phyloP scores from a whole-genome alignment of 2,888 invertebrate species.

The Heteromyza rotundicornis region DNA sequence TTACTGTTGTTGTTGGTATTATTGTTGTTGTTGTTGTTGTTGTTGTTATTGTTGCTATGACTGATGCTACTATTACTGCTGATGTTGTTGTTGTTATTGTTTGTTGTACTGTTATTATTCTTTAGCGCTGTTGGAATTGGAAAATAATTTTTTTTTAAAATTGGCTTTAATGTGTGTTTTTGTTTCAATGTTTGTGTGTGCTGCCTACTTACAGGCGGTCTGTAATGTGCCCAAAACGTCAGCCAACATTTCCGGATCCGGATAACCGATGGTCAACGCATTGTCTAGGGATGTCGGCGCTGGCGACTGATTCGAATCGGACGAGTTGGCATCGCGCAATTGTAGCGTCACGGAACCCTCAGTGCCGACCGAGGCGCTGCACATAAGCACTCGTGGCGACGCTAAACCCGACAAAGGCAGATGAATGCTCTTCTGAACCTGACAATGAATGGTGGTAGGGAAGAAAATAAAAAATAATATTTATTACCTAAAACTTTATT shows the following conservation, averaged over 20 bases:
- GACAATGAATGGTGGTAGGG: too few species aligned
- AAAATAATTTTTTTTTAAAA: neutral
- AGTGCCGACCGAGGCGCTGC: conserved; percentile 63
- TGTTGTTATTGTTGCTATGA: conserved; percentile 26
- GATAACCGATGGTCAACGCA: conserved; percentile 73
- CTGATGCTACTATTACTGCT: conserved; percentile 13
- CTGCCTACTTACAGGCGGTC: conserved; percentile 62
- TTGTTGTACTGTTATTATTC: conserved; percentile 34
- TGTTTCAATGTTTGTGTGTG: neutral
- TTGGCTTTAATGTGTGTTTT: neutral
- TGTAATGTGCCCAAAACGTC: conserved; percentile 74
- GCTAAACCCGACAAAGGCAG: conserved; percentile 61
- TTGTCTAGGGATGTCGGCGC: conserved; percentile 64
- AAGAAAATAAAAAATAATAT: too few species aligned
- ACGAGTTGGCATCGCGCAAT: conserved; percentile 59
- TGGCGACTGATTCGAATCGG: conserved; percentile 36
- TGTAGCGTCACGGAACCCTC: conserved; percentile 63
- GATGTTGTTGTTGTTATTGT: conserved; percentile 18
- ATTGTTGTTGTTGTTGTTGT: conserved; percentile 25
- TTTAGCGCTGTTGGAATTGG: conserved; percentile 43
- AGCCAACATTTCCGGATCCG: conserved; percentile 76
- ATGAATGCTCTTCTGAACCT: conserved; percentile 62
- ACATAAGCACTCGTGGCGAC: conserved; percentile 57
- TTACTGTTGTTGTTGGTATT: conserved; percentile 33
- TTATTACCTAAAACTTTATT: too few species aligned